phyloP scores from a whole-genome alignment of 2,797 vertebrate genomes.

The Rhynchonycteris naso region DNA sequence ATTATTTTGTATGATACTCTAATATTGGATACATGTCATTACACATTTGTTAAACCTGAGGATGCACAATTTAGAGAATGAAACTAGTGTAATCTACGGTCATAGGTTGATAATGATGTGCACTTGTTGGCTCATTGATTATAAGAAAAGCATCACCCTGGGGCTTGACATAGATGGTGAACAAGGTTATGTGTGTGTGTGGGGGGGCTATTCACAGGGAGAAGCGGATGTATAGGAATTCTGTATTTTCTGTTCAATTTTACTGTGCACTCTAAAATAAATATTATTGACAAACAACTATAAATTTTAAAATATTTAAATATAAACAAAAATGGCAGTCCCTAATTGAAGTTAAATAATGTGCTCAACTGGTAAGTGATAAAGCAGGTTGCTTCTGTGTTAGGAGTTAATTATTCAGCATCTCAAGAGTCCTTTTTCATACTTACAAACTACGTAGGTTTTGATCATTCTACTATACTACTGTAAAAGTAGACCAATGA shows the following conservation, averaged over 20 bases:
- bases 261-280: background rate
- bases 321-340: background rate
- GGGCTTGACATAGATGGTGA: background rate
- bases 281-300: background rate
- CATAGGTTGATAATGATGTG: background rate
- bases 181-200: background rate
- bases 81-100: background rate
- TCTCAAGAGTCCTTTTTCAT: background rate
- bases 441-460: background rate
- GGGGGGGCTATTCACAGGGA: accelerated
- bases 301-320: background rate
- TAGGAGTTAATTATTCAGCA: background rate
- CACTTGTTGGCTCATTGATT: background rate
- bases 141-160: background rate
- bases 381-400: background rate
- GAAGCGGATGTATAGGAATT: background rate
- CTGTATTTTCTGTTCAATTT: background rate
- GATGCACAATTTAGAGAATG: background rate
- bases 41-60: background rate
- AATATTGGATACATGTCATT: background rate
- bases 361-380: background rate
- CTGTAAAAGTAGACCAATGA: background rate
- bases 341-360: background rate
- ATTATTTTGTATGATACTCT: background rate
- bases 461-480: background rate